phyloP scores from a whole-genome alignment of 1,140 invertebrate species.

The Calephelis nemesis region DNA sequence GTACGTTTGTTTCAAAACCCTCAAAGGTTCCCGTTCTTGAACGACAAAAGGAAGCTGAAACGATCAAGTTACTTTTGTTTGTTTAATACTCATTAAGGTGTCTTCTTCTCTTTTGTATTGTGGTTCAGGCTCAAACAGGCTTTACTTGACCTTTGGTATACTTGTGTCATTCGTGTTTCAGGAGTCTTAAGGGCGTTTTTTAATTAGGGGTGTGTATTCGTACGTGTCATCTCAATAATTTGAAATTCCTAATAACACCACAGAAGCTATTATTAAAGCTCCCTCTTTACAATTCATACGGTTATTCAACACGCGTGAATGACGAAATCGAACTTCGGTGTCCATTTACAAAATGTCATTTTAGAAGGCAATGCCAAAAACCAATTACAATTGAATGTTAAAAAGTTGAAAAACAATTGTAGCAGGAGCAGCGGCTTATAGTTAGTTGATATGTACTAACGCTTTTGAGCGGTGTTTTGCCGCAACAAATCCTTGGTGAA shows the following conservation, averaged over 20 bases:
- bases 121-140: constrained; percentile 33
- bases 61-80: constrained; percentile 74
- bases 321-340: too few species aligned
- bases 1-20: constrained; percentile 57
- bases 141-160: background rate
- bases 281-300: too few species aligned
- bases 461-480: constrained; percentile 76
- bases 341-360: too few species aligned
- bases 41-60: constrained; percentile 61
- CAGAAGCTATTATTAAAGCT: too few species aligned
- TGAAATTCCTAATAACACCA: too few species aligned
- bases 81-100: constrained; percentile 63
- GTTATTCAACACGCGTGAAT: too few species aligned
- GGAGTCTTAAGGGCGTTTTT: too few species aligned
- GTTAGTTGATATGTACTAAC: constrained; percentile 72
- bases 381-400: constrained; percentile 33
- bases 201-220: too few species aligned
- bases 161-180: background rate
- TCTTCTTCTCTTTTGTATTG: constrained; percentile 36
- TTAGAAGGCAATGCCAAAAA: constrained; percentile 2
- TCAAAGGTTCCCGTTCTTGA: constrained; percentile 61
- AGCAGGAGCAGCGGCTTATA: constrained; percentile 64
- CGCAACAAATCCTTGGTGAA: constrained; percentile 78
- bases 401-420: constrained; percentile 68
- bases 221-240: background rate